Base-by-base conservation (phyloP, 1,140 invertebrate genomes). In the Drosophila nannoptera region DNA sequence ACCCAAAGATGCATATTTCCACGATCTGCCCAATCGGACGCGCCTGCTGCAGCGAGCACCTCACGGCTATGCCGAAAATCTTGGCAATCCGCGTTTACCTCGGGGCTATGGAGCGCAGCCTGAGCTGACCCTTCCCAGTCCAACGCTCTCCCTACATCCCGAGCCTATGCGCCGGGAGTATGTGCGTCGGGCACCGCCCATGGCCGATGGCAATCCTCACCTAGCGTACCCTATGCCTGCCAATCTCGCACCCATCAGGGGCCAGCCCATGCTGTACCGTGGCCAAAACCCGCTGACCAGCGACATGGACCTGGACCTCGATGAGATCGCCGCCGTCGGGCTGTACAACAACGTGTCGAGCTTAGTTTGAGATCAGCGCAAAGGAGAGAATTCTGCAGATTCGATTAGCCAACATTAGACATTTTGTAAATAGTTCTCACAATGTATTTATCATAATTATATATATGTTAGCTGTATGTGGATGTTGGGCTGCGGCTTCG, bases 1-100 rank as follows among this genome's bases (percentile, higher is more conserved):
- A 54, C 92, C 92, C 11, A 92, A 92, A 89, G 92, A 92, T 81
- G 92, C 92, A 4, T 92, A 92, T 73, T 92, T 92, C 67, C 92
- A 92, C 61, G 91, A 92, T 35, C 90, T 92, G 55, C 90, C 92
- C 0, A 91, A 92, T 76, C 77, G 80, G 2, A 46, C 77, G 5
- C 45, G 62, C 49, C 48, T 52, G 33, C 16, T 16, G n/a, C 61
- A 56, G 38, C 31, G 46, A 56, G 14, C n/a, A n/a, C 62, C 35
- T 9, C 33, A 40, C 6, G 38, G 56, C 11, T 62, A 73, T 38
- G 12, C 68, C 7, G 72, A 61, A 54, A 77, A 75, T 12, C 52
- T 56, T 48, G 63, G 59, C 35, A 84, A 67, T 61, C 29, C 58
- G 7, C 52, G 60, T 31, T 53, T 63, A 2, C 40, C 50, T 4